Evolutionary conservation across 2,113 vertebrate genomes (phyloP).

Genomic region (Centropus bengalensis): DNA sequence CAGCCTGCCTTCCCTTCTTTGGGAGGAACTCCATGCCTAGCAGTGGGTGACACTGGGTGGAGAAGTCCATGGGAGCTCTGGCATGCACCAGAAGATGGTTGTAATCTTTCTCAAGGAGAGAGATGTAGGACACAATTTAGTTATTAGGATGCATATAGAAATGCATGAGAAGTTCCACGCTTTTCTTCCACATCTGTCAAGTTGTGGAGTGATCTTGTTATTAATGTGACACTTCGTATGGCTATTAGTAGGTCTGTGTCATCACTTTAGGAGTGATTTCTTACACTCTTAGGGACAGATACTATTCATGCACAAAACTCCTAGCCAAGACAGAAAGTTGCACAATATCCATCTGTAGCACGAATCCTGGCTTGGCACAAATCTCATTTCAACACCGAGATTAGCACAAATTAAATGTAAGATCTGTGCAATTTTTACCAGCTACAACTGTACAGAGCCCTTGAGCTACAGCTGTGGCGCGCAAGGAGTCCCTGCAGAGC

Average conservation of each 20-base stretch:
- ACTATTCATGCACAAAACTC: background rate
- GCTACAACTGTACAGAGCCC: background rate
- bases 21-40: background rate
- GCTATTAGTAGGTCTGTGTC: background rate
- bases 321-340: background rate
- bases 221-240: background rate
- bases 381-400: slow-evolving; percentile 14
- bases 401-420: background rate
- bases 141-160: background rate
- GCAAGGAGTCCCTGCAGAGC: background rate
- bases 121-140: background rate
- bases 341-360: background rate
- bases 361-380: background rate
- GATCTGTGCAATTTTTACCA: background rate
- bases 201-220: background rate
- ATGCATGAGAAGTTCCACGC: background rate
- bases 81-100: background rate
- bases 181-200: background rate
- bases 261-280: background rate
- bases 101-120: background rate
- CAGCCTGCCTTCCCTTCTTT: background rate
- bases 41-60: background rate
- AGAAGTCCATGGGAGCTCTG: background rate
- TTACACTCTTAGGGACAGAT: background rate
- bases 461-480: background rate